Evolutionary conservation across 2,888 invertebrate species (phyloP).

Genomic region (Agapostemon virescens): DNA sequence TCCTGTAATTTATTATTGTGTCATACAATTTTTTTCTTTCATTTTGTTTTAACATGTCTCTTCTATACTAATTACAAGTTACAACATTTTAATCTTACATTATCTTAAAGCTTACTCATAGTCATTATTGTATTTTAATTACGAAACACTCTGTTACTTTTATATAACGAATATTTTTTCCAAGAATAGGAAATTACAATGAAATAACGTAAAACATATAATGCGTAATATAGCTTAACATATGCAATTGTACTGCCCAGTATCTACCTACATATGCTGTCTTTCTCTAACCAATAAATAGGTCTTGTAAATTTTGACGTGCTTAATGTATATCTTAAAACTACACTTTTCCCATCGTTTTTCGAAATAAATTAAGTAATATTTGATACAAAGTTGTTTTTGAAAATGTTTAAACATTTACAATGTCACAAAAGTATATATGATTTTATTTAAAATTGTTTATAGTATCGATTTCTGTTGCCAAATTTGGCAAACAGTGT

Average conservation of each 20-base stretch:
- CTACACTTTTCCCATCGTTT: background rate
- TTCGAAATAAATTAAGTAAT: background rate
- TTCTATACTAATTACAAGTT: background rate
- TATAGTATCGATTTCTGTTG: background rate
- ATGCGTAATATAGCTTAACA: too few species aligned
- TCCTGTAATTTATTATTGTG: slow-evolving; percentile 54
- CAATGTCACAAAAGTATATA: background rate
- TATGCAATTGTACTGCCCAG: too few species aligned
- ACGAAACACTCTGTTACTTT: background rate
- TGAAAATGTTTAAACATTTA: background rate
- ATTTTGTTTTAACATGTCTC: background rate
- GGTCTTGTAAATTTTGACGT: too few species aligned
- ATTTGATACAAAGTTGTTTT: too few species aligned
- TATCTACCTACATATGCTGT: too few species aligned
- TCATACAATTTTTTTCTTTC: background rate
- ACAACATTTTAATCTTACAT: background rate
- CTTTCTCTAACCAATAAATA: too few species aligned
- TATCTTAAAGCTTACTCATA: background rate
- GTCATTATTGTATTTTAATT: background rate
- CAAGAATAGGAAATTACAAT: background rate
- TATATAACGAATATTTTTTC: background rate
- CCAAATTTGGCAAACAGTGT: background rate
- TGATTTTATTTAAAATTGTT: background rate
- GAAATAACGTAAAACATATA: background rate
- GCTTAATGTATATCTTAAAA: too few species aligned